Base-by-base conservation (phyloP, 30 jellyfish, hydroid and myxozoan genomes). In the Hydractinia echinata region DNA sequence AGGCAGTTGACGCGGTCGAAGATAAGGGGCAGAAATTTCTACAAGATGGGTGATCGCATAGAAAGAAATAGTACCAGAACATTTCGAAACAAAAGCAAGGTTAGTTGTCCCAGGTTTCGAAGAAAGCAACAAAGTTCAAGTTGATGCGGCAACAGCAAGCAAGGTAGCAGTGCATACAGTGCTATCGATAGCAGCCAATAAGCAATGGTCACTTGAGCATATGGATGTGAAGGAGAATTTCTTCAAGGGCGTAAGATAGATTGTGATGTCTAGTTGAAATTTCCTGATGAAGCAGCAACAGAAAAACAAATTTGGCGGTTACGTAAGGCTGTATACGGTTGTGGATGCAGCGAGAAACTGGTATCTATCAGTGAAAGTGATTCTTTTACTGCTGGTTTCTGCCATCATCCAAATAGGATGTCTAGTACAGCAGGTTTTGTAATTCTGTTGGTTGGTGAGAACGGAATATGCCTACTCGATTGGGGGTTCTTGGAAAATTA, bases 361-460 rank as follows among this genome's bases (percentile, higher is more conserved):
- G n/a, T n/a, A n/a, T n/a, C n/a, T n/a, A n/a, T n/a, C n/a, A n/a
- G n/a, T n/a, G n/a, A n/a, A n/a, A n/a, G n/a, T n/a, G n/a, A n/a
- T n/a, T n/a, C n/a, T n/a, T n/a, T n/a, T n/a, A n/a, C n/a, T n/a
- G n/a, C 81, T 20, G 67, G 70, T 71, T 71, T 71, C n/a, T 71
- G 67, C 81, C 4, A 71, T 30, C 67, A 3, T 9, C 81, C 81
- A 71, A 67, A 71, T 15, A 2, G n/a, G 68, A 71, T 20, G 81
- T 71, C 81, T 9, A 71, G 69, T 15, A 71, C 81, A 20, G 69
- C 81, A 71, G 67, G 67, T 9, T 3, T 71, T 7, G 81, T 71
- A 1, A 71, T 71, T 71, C 51, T 71, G 10, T 9, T 71, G 81
- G n/a, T 71, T 58, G 67, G 81, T 71, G 81, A 71, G 81, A 71